A percentile compares a stretch with the other conserved stretches of the same genome.
These are phyloP conservation scores for human (Homo sapiens) DNA, from an alignment of 2,113 vertebrate genomes.

Conservation along the genomic window GRCh38 chr1:68804501-68805000, in stretches of 20 bases:
- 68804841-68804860: not conserved
- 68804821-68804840: not conserved
- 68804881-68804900: not conserved
- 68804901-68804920: not conserved
- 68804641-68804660: not conserved
- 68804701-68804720: not conserved
- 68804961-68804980: slow-evolving; percentile 3
- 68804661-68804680: not conserved
- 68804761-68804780: not conserved
- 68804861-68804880: not conserved
- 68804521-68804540: too few relatives aligned
- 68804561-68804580: too few relatives aligned
- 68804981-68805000: slow-evolving; percentile 1
- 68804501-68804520: too few relatives aligned
- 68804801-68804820: not conserved
- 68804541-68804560: too few relatives aligned
- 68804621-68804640: not conserved
- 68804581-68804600: too few relatives aligned
- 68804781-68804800: not conserved
- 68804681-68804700: not conserved
- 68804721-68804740: not conserved
- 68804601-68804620: too few relatives aligned
- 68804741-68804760: not conserved
- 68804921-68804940: not conserved
- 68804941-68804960: not conserved